Base-by-base conservation (phyloP, 2,113 vertebrate genomes). In the Cryptotis parvus region DNA sequence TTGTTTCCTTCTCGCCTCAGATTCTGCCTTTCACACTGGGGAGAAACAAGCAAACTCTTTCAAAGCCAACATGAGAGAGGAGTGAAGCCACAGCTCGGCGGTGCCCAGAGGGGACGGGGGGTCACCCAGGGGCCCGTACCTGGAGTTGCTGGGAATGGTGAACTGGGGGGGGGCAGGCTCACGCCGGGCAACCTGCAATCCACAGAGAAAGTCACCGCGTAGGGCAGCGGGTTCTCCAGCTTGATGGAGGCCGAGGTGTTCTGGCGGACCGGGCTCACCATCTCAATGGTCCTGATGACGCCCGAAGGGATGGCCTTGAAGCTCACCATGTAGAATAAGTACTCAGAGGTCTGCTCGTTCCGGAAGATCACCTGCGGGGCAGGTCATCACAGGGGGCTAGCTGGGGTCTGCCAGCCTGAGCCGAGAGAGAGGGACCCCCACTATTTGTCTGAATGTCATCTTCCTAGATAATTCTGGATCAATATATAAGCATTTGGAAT, bases 161-260 rank as follows among this genome's bases (percentile, higher is more conserved):
- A 98, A 97, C 95, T 98, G 98, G 0, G 97, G 41, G 97, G 41
- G 1, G 98, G 98, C 26, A 98, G 74, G 14, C 29, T 98, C 97
- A 99, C 83, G 0, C 99, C 98, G 0, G 75, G 55, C 70, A 97
- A 93, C 96, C 97, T 98, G 92, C 99, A 99, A 35, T 99, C 98
- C 0, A 93, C 87, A 49, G 87, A 94, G 87, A 99, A 98, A 6
- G 89, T 96, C 92, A 97, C 97, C 0, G 97, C 77, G 24, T 86
- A 76, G n/a, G 93, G 92, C 92, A 99, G 96, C 1, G 99, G 99
- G 96, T 99, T 99, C 93, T 99, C 98, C 96, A 99, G 89, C 58
- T 96, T 97, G 80, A 99, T 41, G 0, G 91, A 95, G 75, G 97
- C 97, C 0, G 97, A 97, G 0, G 89, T 81, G 5, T 87, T 97